These are phyloP conservation scores for Cyclophora albipunctata DNA, from an alignment of 2,888 invertebrate genomes.

Conservation along the genomic window DNA sequence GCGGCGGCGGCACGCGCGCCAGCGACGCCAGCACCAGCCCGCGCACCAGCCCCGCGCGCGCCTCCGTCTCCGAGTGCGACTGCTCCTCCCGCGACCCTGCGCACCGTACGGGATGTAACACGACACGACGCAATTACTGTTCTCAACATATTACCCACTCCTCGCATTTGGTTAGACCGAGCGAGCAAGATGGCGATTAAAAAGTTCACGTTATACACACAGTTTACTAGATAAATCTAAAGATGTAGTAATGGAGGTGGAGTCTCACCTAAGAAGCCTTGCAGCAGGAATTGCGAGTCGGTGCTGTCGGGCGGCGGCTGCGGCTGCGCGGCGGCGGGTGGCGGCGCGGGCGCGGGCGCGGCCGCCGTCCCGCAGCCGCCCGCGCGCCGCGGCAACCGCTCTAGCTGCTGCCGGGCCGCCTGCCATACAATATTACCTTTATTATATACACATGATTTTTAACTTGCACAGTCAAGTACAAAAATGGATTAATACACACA, in stretches of 20 bases:
- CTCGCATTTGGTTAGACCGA: not conserved
- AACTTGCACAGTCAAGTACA: not conserved
- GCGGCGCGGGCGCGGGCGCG: constrained; percentile 66
- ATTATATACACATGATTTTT: not conserved
- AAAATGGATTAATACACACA: not conserved
- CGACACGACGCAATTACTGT: too few relatives aligned
- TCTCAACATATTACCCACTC: not conserved
- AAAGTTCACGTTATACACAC: too few relatives aligned
- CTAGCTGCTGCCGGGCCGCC: constrained; percentile 91
- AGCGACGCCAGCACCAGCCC: constrained; percentile 66
- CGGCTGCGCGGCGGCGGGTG: constrained; percentile 47
- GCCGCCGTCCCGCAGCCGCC: constrained; percentile 75
- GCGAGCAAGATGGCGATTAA: not conserved
- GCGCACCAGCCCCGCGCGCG: constrained; percentile 60
- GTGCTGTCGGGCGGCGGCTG: constrained; percentile 44
- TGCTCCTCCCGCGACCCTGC: constrained; percentile 39
- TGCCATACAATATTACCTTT: constrained; percentile 31
- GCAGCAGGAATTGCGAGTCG: constrained; percentile 56
- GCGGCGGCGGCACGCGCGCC: constrained; percentile 42
- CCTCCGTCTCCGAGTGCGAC: constrained; percentile 45
- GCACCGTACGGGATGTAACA: not conserved
- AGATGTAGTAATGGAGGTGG: too few relatives aligned
- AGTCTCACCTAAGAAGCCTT: constrained; percentile 47
- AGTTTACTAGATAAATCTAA: too few relatives aligned
- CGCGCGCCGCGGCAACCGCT: constrained; percentile 89